Evolutionary conservation across 1,140 invertebrate genomes (phyloP), one percentile per base, ranked within the genome.

Genomic region (Eurytemora carolleeae): DNA sequence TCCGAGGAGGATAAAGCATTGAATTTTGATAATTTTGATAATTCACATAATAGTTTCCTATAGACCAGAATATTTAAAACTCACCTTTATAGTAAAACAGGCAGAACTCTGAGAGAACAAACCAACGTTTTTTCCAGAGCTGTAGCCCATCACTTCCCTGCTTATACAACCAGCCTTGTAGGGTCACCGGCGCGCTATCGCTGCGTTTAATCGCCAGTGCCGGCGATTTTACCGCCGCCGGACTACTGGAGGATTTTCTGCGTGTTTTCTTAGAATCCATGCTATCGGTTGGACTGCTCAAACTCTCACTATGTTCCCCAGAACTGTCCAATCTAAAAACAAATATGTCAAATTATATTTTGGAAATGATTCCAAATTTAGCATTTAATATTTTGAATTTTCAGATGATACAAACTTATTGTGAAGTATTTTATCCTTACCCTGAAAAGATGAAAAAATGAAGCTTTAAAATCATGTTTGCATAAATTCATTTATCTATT

Each of bases 111-210:
- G 86, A 85, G 21, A 94, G 74, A 22, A 94, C 90, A 76, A 91
- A 94, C 90, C 89, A 95, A 44, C 90, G 77, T 71, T 87, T 89
- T 71, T 91, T 87, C 90, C 90, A 95, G 19, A 89, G 79, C 78
- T 90, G 93, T 1, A 94, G 74, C 2, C 85, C 85, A 68, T 87
- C 85, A 31, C 86, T 86, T 26, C 90, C 91, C 72, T 92, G 86
- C 71, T 92, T 91, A 70, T 90, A 83, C 2, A 95, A 75, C 83
- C 89, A 91, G 12, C 89, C 90, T 66, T 85, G 79, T 61, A 90
- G 76, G 1, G 85, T 82, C 0, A 94, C 88, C 2, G 84, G 83
- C 1, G 87, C 83, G 23, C 84, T 79, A 1, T 80, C 74, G 20
- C 82, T 80, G 61, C 85, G 76, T 52, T 62, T 62, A 23, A 62